Percentiles rank a stretch among this genome's conserved stretches.
Evolutionary conservation across 2,888 invertebrate species (phyloP).

Genomic region (Drosophila falleni): DNA sequence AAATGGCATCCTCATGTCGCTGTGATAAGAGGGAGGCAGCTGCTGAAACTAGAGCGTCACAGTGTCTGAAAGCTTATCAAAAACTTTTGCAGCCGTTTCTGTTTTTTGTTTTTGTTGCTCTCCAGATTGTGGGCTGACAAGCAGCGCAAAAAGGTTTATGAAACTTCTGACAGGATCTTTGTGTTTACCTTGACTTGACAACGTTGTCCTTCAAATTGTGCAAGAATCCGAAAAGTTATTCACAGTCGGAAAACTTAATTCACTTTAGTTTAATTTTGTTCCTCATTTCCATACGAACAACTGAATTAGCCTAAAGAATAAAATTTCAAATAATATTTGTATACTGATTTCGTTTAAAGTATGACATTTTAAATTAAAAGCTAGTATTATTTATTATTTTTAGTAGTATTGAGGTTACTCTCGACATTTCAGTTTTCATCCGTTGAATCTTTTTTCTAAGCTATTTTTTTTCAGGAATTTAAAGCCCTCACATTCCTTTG

Average conservation of each 20-base stretch:
- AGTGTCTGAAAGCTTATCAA: slow-evolving; percentile 36
- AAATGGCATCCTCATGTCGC: slow-evolving; percentile 58
- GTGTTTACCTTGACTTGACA: slow-evolving; percentile 40
- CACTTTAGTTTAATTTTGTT: slow-evolving; percentile 8
- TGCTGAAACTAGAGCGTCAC: neutral
- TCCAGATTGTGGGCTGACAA: neutral
- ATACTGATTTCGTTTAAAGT: neutral
- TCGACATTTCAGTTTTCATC: neutral
- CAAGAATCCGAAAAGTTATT: slow-evolving; percentile 15
- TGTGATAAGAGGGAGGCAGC: slow-evolving; percentile 39
- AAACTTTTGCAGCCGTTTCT: slow-evolving; percentile 32
- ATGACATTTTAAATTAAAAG: no score
- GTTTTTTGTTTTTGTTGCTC: neutral
- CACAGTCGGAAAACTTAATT: slow-evolving; percentile 23
- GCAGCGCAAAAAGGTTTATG: slow-evolving; percentile 14
- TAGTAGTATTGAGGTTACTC: no score
- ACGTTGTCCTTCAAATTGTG: slow-evolving; percentile 17
- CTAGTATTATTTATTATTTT: neutral
- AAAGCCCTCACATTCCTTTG: neutral
- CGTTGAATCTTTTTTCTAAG: neutral
- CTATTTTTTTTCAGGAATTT: neutral
- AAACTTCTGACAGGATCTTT: slow-evolving; percentile 27
- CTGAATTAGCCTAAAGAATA: neutral
- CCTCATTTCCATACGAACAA: neutral
- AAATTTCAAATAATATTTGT: neutral